A percentile compares a stretch with the other conserved stretches of the same genome.
Conservation (phyloP, 2,888 invertebrate genomes). For the Trilocha varians region DNA sequence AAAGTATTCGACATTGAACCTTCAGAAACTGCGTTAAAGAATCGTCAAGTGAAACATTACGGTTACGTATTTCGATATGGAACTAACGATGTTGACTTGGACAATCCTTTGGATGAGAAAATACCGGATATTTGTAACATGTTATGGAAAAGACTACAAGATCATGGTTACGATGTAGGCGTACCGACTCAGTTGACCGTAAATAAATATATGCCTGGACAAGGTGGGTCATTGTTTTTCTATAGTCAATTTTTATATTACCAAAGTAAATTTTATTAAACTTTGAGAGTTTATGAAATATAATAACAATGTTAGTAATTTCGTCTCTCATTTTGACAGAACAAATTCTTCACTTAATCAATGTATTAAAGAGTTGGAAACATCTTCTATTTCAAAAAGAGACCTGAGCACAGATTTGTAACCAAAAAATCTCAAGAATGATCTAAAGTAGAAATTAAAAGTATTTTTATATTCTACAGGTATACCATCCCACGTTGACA, state of each 20-base stretch:
- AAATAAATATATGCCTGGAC: constrained; percentile 88
- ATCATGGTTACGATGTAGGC: constrained; percentile 39
- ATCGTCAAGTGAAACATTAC: constrained; percentile 90
- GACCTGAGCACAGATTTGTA: no score
- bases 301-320: no score
- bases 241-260: not conserved
- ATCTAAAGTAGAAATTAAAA: not conserved
- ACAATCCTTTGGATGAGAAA: constrained; percentile 74
- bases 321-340: no score
- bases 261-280: no score
- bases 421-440: no score
- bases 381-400: no score
- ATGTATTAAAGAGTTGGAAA: no score
- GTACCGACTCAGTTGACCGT: constrained; percentile 89
- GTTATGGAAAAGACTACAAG: constrained; percentile 74
- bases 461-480: constrained; percentile 60
- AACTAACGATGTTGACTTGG: constrained; percentile 86
- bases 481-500: constrained; percentile 96
- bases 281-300: no score
- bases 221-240: constrained; percentile 66
- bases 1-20: constrained; percentile 68
- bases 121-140: constrained; percentile 82
- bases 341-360: no score
- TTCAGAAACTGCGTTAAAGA: constrained; percentile 74
- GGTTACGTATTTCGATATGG: constrained; percentile 94